Percentiles rank a stretch among this genome's conserved stretches.
phyloP scores from a whole-genome alignment of 2,888 invertebrate genomes.

The Rhopalosiphum nymphaeae region DNA sequence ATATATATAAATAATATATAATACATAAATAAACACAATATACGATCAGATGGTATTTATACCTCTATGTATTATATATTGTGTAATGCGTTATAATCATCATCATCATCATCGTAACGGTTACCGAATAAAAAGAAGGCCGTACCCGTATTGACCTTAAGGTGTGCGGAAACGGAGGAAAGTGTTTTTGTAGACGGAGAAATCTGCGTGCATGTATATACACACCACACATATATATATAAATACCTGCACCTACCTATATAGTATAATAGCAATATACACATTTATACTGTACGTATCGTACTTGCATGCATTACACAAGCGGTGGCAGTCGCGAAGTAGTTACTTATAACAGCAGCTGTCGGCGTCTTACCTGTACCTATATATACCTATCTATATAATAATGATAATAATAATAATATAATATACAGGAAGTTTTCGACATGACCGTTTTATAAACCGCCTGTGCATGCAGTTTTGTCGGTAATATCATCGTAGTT shows the following conservation, averaged over 20 bases:
- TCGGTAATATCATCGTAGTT: neutral
- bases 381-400: too few species aligned
- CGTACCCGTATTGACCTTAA: constrained; percentile 37
- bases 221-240: neutral
- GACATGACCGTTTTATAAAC: neutral
- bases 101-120: neutral
- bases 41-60: neutral
- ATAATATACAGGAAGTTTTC: constrained; percentile 24
- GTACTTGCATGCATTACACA: neutral
- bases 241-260: neutral
- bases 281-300: neutral
- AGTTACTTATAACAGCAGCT: neutral
- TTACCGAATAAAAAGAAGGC: constrained; percentile 45
- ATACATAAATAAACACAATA: neutral
- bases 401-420: neutral
- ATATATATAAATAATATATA: neutral
- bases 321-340: neutral
- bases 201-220: constrained; percentile 10
- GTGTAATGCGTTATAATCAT: neutral
- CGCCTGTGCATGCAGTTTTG: neutral
- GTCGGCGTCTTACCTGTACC: too few species aligned
- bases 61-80: neutral
- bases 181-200: constrained; percentile 38
- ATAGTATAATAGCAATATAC: neutral
- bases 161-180: constrained; percentile 53